Evolutionary conservation across 2,797 vertebrate genomes (phyloP), one percentile per base, ranked within the genome.

Genomic region (Gallirallus australis): DNA sequence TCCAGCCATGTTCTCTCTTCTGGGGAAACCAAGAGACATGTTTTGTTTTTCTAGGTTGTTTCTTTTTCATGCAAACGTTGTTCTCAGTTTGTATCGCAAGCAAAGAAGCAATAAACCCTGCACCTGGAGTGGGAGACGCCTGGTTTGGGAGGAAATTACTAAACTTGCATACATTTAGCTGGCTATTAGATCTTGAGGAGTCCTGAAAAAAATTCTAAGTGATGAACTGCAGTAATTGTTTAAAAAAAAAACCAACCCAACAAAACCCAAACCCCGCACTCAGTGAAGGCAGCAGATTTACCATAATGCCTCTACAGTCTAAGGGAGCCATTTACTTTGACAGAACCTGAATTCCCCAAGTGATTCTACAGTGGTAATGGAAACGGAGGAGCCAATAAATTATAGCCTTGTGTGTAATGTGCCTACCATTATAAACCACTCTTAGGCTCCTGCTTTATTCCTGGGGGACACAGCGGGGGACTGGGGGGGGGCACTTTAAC

Each of bases 381-480:
- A 97, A 96, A 94, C 86, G 94, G 90, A 96, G 88, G n/a, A 96
- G 95, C 95, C 93, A 96, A 96, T 96, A 96, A 95, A 97, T 95
- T 96, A 96, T 75, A 96, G 93, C 90, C 86, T 94, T 90, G 81
- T 87, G 92, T 89, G 86, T 86, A 96, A 96, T 85, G 90, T 0
- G 4, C 75, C 96, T 94, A 93, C 95, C 96, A 97, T 97, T 96
- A 97, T 79, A 94, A 96, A 94, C 87, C 95, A 93, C 93, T 96
- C 88, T 82, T 72, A 82, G 91, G 52, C 93, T 96, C 35, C 77
- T 82, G 60, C 50, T 68, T 73, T 93, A 42, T 92, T 64, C 93
- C 91, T 53, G 9, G 33, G 39, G 82, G 33, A 19, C 42, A 45
- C 11, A 37, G 37, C 37, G 10, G 10, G 47, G 47, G 47, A 17